Evolutionary conservation across 2,797 vertebrate species (phyloP).

Genomic region (Coranthus polyacanthus): DNA sequence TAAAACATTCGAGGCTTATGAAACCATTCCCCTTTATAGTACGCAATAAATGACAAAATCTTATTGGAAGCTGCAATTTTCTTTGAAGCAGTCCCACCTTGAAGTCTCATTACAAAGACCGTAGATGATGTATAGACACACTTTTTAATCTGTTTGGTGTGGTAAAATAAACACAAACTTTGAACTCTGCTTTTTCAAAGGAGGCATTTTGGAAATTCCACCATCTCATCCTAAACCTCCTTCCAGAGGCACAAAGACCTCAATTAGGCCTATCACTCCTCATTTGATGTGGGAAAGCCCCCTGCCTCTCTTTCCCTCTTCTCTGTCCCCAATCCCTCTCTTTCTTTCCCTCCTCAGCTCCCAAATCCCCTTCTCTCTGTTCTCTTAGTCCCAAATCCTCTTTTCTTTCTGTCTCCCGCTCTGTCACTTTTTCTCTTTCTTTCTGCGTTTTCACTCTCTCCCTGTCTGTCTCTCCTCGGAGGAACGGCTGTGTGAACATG

Average conservation of each 20-base stretch:
- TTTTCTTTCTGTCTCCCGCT: constrained; percentile 65
- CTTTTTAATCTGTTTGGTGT: constrained; percentile 80
- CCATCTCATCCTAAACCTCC: constrained; percentile 85
- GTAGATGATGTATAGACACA: constrained; percentile 72
- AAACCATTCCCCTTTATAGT: constrained; percentile 32
- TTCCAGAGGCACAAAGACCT: constrained; percentile 86
- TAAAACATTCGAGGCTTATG: constrained; percentile 6
- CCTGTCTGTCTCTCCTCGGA: constrained; percentile 60
- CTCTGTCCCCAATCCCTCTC: constrained; percentile 68
- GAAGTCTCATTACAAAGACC: constrained; percentile 73
- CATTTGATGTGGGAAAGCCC: constrained; percentile 89
- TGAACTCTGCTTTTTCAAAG: constrained; percentile 84
- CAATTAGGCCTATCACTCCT: constrained; percentile 84
- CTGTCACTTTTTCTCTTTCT: constrained; percentile 62
- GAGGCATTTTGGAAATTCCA: constrained; percentile 87
- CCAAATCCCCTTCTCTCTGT: constrained; percentile 79
- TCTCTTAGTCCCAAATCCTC: constrained; percentile 78
- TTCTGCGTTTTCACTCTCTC: constrained; percentile 62
- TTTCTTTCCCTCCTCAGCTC: constrained; percentile 67
- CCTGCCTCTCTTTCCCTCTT: constrained; percentile 77
- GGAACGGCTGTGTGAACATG: constrained; percentile 78
- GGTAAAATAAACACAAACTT: constrained; percentile 84
- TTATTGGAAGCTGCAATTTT: constrained; percentile 66
- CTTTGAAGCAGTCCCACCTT: constrained; percentile 68
- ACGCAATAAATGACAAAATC: constrained; percentile 54